Percentiles rank a stretch among this genome's conserved stretches.
These are phyloP conservation scores for Cephus pulcher DNA, from an alignment of 2,888 invertebrate species.

Conservation along the genomic window DNA sequence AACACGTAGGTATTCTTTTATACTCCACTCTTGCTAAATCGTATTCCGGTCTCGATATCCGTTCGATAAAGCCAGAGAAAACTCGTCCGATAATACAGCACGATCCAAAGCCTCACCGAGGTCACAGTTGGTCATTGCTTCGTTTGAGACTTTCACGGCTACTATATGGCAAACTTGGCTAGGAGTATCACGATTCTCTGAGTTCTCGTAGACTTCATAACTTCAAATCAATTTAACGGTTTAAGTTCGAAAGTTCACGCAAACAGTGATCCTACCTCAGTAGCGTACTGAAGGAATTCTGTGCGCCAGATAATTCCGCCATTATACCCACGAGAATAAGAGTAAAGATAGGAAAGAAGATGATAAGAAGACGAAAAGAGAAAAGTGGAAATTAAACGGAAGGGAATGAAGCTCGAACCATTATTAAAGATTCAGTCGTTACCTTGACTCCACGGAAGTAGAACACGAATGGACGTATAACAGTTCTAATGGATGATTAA, in stretches of 20 bases:
- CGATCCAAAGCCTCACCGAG: not conserved
- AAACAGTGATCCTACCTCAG: not conserved
- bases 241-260: not conserved
- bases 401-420: not conserved
- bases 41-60: not conserved
- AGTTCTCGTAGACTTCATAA: not conserved
- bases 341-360: not conserved
- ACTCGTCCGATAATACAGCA: not conserved
- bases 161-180: not conserved
- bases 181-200: not conserved
- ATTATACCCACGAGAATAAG: not conserved
- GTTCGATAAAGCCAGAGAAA: not conserved
- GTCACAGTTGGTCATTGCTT: not conserved
- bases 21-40: not conserved
- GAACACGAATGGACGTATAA: not conserved
- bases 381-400: not conserved
- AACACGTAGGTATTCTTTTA: not conserved
- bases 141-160: not conserved
- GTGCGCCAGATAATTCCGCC: not conserved
- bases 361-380: not conserved
- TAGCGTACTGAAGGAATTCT: not conserved
- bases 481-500: not conserved
- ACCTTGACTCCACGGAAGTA: not conserved
- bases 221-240: not conserved
- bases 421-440: not conserved